These are phyloP conservation scores for Chrysolina oricalcia DNA, from an alignment of 2,888 invertebrate species.

Conservation along the genomic window DNA sequence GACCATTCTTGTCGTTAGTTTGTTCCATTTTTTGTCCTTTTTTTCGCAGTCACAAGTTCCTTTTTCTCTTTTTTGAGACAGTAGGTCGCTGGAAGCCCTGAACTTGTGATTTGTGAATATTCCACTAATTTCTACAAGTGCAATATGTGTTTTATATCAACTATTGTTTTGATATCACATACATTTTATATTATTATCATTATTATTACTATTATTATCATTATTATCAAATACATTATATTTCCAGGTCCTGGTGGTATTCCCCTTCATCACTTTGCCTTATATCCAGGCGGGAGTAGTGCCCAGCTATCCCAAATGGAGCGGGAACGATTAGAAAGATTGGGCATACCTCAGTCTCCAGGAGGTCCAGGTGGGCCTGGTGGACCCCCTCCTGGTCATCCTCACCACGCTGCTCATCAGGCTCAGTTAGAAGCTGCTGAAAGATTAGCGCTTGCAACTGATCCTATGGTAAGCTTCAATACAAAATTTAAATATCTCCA, in stretches of 20 bases:
- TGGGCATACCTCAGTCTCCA: conserved; percentile 83
- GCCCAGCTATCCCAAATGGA: conserved; percentile 86
- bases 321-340: conserved; percentile 88
- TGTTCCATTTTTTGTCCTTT: no score
- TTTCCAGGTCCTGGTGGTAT: conserved; percentile 68
- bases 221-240: not conserved
- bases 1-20: no score
- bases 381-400: conserved; percentile 74
- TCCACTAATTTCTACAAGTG: no score
- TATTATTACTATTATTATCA: no score
- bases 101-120: no score
- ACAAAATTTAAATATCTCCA: not conserved
- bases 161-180: no score
- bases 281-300: conserved; percentile 82
- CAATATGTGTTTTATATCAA: no score
- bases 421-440: conserved; percentile 85
- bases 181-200: no score
- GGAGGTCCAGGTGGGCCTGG: conserved; percentile 74
- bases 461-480: conserved; percentile 84
- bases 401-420: conserved; percentile 74
- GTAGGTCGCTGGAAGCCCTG: no score
- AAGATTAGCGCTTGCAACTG: conserved; percentile 87
- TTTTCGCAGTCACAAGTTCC: no score
- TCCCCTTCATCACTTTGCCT: conserved; percentile 82
- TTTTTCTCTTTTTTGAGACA: no score